phyloP scores from a whole-genome alignment of 2,797 vertebrate species.

The Manis pentadactyla region DNA sequence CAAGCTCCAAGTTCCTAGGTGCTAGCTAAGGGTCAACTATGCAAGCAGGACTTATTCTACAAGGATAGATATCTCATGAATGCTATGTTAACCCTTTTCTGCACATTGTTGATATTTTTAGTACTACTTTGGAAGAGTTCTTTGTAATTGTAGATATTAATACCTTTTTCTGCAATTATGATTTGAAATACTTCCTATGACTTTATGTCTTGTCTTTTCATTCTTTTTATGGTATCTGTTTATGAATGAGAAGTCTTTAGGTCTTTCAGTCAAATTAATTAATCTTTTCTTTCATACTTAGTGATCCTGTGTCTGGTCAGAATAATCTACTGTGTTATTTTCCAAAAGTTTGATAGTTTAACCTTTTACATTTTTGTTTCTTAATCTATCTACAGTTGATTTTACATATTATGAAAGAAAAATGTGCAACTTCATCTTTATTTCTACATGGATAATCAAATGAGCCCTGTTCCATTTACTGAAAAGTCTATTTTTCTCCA shows the following conservation, averaged over 20 bases:
- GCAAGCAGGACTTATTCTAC: not conserved
- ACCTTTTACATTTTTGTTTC: not conserved
- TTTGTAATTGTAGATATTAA: not conserved
- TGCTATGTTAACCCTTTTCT: not conserved
- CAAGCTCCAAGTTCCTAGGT: not conserved
- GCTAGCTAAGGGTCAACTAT: not conserved
- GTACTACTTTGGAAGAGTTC: not conserved
- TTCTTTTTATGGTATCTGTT: not conserved
- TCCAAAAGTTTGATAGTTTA: not conserved
- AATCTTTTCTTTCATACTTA: not conserved
- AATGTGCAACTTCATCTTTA: not conserved
- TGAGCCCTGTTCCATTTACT: not conserved
- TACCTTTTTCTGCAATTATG: not conserved
- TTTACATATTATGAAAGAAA: not conserved
- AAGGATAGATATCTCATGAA: not conserved
- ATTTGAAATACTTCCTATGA: not conserved
- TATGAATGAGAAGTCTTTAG: not conserved
- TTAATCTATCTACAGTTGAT: not conserved
- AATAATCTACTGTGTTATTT: not conserved
- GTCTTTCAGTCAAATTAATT: not conserved
- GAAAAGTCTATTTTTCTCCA: not conserved
- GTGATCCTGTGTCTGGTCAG: not conserved
- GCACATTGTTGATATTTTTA: not conserved
- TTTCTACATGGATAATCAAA: not conserved
- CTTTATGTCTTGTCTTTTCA: not conserved